These are phyloP conservation scores for Ptychoptera albimana DNA, from an alignment of 2,888 invertebrate species.

Conservation along the genomic window DNA sequence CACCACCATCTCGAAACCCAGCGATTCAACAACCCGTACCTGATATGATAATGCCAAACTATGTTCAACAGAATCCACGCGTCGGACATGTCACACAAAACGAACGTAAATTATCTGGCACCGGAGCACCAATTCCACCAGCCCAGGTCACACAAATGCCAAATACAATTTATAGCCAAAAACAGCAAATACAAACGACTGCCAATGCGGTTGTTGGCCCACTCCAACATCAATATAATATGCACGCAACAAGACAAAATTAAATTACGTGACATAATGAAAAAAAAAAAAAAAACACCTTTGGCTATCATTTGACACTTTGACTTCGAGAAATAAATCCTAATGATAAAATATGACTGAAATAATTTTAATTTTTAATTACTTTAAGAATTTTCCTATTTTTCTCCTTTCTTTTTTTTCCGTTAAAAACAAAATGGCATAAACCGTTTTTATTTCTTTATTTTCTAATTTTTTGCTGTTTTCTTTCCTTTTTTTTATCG, in stretches of 20 bases:
- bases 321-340: too few relatives aligned
- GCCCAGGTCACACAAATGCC: background rate
- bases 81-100: conserved; percentile 18
- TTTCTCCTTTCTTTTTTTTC: too few relatives aligned
- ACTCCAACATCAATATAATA: conserved; percentile 21
- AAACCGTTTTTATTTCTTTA: too few relatives aligned
- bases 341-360: too few relatives aligned
- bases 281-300: too few relatives aligned
- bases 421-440: too few relatives aligned
- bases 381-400: too few relatives aligned
- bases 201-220: conserved; percentile 10
- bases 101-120: conserved; percentile 24
- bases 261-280: conserved; percentile 9
- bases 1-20: conserved; percentile 28
- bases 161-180: background rate
- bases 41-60: too few relatives aligned
- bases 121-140: background rate
- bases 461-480: too few relatives aligned
- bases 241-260: conserved; percentile 23
- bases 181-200: conserved; percentile 13
- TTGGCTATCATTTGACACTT: background rate
- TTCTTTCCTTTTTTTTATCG: too few relatives aligned
- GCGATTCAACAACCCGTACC: background rate
- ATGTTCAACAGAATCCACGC: background rate
- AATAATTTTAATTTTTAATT: too few relatives aligned